phyloP scores from a whole-genome alignment of 2,888 invertebrate species.

The Meteorus cinctellus region DNA sequence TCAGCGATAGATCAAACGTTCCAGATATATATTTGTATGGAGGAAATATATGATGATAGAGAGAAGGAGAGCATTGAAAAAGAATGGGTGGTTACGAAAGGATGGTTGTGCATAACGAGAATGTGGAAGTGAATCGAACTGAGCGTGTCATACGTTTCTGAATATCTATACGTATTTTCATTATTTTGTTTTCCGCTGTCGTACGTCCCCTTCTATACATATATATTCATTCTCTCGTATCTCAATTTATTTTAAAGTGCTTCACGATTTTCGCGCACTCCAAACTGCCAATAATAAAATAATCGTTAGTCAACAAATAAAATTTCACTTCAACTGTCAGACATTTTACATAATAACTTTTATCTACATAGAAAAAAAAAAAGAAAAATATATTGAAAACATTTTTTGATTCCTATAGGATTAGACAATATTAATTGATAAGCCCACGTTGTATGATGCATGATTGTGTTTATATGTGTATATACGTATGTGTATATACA shows the following conservation, averaged over 20 bases:
- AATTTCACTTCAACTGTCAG: neutral
- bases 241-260: conserved; percentile 10
- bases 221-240: neutral
- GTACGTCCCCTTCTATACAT: conserved; percentile 28
- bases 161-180: neutral
- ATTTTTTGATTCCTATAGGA: neutral
- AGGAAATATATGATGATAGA: neutral
- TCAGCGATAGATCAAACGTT: conserved; percentile 14
- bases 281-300: conserved; percentile 8
- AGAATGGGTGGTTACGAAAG: neutral
- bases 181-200: conserved; percentile 11
- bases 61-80: neutral
- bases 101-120: neutral
- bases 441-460: neutral
- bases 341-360: neutral
- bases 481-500: neutral
- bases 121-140: conserved; percentile 3
- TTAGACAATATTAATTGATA: too few species aligned
- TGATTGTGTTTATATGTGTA: neutral
- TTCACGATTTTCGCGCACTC: neutral
- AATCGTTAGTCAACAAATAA: neutral
- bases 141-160: conserved; percentile 9
- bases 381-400: neutral
- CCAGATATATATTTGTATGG: conserved; percentile 2
- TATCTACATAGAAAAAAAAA: neutral